Evolutionary conservation across 2,888 invertebrate species (phyloP), one percentile per base, ranked within the genome.

Genomic region (Xanthostigma xanthostigma): DNA sequence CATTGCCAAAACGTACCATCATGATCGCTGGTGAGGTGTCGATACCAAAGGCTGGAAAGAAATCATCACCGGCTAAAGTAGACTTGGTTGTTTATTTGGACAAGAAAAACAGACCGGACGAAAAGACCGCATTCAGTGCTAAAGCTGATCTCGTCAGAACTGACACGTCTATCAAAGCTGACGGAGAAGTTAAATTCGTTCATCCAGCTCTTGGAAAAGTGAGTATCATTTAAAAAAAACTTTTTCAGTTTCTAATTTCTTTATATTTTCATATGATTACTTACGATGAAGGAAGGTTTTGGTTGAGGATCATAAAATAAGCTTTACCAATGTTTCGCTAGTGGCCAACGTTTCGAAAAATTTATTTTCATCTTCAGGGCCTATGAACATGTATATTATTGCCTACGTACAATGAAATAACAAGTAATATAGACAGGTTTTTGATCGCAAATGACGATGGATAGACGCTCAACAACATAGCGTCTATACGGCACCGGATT

Each of bases 151-250:
- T 78, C 3, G 66, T 69, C 4, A 66, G 64, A 0, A 58, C 68
- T 0, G 72, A 76, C 4, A 66, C 72, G 45, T 67, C 64, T 0
- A 53, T 75, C 38, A 66, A 69, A 5, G 60, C 73, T 2, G 66
- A 67, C 2, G 78, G 77, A 2, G 75, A 79, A 53, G 58, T 78
- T 1, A 78, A 76, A 54, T 75, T 86, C 53, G 74, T 74, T 35
- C 80, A 84, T 59, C 87, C 87, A 9, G 73, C 73, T 35, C 69
- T 85, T 50, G 66, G 70, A 51, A 81, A 75, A 72, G 79, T 76
- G 54, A 53, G 51, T 49, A 35, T 8, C 9, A 27, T 40, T 3
- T 13, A n/a, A 9, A 34, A 9, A 8, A n/a, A 10, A 42, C 5
- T 35, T 41, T 45, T 10, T 42, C 17, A 14, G 5, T 49, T 47